A percentile compares a stretch with the other conserved stretches of the same genome.
These are phyloP conservation scores for Pempheris klunzingeri DNA, from an alignment of 2,797 vertebrate genomes.

Conservation along the genomic window DNA sequence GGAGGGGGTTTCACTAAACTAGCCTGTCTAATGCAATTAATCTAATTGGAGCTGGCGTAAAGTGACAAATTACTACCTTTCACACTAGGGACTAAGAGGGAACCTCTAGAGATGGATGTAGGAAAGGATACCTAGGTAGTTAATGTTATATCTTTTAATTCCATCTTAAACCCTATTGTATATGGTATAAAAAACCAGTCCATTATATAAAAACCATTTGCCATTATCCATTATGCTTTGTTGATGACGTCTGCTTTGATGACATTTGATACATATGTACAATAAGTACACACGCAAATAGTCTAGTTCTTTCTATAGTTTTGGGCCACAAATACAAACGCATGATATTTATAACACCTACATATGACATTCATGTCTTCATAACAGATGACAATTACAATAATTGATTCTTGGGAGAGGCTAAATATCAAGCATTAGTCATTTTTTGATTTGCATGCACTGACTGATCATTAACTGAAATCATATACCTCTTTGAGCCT, in stretches of 20 bases:
- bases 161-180: slow-evolving; percentile 65
- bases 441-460: slow-evolving; percentile 32
- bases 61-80: slow-evolving; percentile 96
- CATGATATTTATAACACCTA: background rate
- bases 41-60: slow-evolving; percentile 83
- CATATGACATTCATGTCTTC: background rate
- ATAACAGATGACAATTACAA: slow-evolving; percentile 18
- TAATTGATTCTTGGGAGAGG: slow-evolving; percentile 12
- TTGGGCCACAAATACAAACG: background rate
- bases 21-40: slow-evolving; percentile 86
- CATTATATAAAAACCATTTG: slow-evolving; percentile 60
- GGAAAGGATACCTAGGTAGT: slow-evolving; percentile 74
- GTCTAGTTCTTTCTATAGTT: background rate
- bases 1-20: slow-evolving; percentile 78
- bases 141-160: slow-evolving; percentile 74
- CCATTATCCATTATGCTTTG: slow-evolving; percentile 40
- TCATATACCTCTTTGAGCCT: slow-evolving; percentile 38
- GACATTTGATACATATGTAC: background rate
- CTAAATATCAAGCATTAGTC: slow-evolving; percentile 28
- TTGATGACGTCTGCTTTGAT: slow-evolving; percentile 44
- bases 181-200: slow-evolving; percentile 50
- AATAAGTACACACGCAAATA: background rate
- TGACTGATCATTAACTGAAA: slow-evolving; percentile 49
- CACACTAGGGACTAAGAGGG: slow-evolving; percentile 84
- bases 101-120: slow-evolving; percentile 79